Base-by-base conservation (phyloP, 1,140 invertebrate genomes). In the Zaprionus davidi region DNA sequence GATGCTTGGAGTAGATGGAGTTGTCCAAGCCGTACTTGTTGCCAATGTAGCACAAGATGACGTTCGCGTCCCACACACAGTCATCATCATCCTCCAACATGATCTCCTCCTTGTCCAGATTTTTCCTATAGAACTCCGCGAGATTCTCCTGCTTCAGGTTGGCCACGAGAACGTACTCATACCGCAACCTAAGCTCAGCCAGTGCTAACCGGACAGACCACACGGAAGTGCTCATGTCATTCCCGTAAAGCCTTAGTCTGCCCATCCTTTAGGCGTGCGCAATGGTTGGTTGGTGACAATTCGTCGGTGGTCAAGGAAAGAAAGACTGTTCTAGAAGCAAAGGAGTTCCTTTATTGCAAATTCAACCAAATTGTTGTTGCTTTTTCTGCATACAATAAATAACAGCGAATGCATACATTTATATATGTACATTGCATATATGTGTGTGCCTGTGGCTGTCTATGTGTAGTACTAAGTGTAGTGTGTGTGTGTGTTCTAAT, bases 91-190 rank as follows among this genome's bases (percentile, higher is more conserved):
- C 92, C 22, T 82, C 79, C 34, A 92, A 70, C 6, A 76, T 74
- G 22, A 93, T 79, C 0, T 93, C 93, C 55, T 84, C 91, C 69
- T 92, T 82, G 31, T 34, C 31, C 31, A 34, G 31, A 9, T 34
- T 9, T 7, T 34, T 34, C 31, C 31, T 9, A 11, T 34, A 9
- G 31, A 34, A 11, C 31, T 34, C 31, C 31, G 31, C 31, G 0
- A 74, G 46, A 60, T 67, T 97, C 84, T 96, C 95, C 15, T 96
- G 96, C 95, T 0, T 74, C 0, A 96, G 80, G 82, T 96, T 94
- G 0, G 95, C 93, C 2, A 94, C 82, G 75, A 69, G 71, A 55
- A 77, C 3, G 31, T 11, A 88, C n/a, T 93, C 85, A n/a, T 94
- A 81, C 49, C 94, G 91, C 57, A 91, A 31, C 7, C 84, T 93